A percentile compares a stretch with the other conserved stretches of the same genome.
phyloP scores from a whole-genome alignment of 2,113 vertebrate species.

The Eublepharis macularius region DNA sequence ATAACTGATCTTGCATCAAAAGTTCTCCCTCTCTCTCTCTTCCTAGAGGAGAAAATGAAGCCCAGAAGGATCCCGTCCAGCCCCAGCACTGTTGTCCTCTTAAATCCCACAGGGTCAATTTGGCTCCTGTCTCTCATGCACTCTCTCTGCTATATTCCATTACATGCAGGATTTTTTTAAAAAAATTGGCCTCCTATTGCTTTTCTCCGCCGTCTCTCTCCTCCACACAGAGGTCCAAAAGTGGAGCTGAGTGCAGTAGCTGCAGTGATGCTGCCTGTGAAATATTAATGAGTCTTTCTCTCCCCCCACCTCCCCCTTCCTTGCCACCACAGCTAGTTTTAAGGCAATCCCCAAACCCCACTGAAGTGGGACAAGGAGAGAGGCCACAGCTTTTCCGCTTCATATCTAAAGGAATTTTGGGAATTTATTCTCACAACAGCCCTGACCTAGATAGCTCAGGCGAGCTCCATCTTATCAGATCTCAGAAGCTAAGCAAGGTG shows the following conservation, averaged over 20 bases:
- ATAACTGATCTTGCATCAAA: neutral
- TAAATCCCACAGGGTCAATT: neutral
- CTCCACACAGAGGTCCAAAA: neutral
- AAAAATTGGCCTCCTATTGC: neutral
- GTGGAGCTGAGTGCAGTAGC: neutral
- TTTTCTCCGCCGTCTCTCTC: neutral
- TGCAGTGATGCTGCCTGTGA: conserved; percentile 11
- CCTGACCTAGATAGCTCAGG: no score
- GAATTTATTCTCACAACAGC: neutral
- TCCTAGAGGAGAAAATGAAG: neutral
- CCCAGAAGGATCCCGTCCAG: neutral
- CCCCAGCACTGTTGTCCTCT: neutral
- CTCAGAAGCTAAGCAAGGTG: no score
- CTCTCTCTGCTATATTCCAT: neutral
- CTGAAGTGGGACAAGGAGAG: no score
- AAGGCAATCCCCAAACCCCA: neutral
- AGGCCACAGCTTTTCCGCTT: neutral
- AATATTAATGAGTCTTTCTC: neutral
- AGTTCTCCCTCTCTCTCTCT: neutral
- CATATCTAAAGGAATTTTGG: neutral
- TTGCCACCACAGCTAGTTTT: neutral
- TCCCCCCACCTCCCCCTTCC: neutral
- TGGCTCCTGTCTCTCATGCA: neutral
- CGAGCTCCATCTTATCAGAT: no score
- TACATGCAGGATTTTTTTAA: neutral